Percentiles rank a stretch among this genome's conserved stretches.
Evolutionary conservation across 2,888 invertebrate genomes (phyloP).

Genomic region (Platycheirus rosarum): DNA sequence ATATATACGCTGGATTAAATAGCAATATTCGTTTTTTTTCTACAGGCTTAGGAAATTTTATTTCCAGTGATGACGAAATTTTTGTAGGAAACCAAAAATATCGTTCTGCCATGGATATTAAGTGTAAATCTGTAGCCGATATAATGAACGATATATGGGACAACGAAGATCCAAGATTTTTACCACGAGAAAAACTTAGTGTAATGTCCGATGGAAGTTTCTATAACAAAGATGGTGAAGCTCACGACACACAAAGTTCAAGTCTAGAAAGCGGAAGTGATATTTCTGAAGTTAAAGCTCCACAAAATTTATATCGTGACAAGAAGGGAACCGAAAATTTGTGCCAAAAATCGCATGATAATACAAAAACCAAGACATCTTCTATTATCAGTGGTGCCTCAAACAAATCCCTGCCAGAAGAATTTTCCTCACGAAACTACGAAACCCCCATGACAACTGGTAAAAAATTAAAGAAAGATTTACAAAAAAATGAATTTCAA

Average conservation of each 20-base stretch:
- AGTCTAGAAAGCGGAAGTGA: conserved; percentile 89
- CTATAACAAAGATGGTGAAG: conserved; percentile 87
- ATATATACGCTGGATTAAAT: conserved; percentile 81
- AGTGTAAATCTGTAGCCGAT: conserved; percentile 87
- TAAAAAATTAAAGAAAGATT: conserved; percentile 81
- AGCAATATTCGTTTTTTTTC: conserved; percentile 87
- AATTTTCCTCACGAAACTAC: conserved; percentile 82
- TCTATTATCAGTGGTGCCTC: conserved; percentile 87
- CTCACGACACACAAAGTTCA: conserved; percentile 86
- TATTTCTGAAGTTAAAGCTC: conserved; percentile 86
- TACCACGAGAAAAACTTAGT: conserved; percentile 88
- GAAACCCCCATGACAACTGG: conserved; percentile 83
- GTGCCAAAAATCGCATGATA: conserved; percentile 87
- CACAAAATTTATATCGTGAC: conserved; percentile 87
- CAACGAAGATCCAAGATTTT: conserved; percentile 89
- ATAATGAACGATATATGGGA: conserved; percentile 90
- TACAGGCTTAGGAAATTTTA: conserved; percentile 89
- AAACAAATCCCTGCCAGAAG: conserved; percentile 85
- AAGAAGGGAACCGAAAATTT: conserved; percentile 86
- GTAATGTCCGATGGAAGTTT: conserved; percentile 89
- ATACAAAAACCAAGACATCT: conserved; percentile 86
- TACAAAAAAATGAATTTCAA: conserved; percentile 82
- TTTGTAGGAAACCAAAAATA: conserved; percentile 85
- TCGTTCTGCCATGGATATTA: conserved; percentile 85
- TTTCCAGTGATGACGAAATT: conserved; percentile 89